These are phyloP conservation scores for Eidolon dupreanum DNA, from an alignment of 2,797 vertebrate species.

Conservation along the genomic window DNA sequence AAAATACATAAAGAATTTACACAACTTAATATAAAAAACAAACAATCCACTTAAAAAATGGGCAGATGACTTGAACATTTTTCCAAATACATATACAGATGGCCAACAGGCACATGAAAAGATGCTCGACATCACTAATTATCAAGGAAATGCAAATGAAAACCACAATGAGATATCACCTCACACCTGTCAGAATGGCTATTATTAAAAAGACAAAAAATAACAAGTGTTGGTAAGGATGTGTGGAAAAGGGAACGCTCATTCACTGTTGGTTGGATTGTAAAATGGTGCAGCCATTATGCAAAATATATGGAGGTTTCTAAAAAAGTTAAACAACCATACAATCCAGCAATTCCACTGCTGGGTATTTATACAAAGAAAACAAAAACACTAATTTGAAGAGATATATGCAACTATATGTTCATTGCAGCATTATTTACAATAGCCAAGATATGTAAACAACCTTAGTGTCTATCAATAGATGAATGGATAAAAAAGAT, in stretches of 20 bases:
- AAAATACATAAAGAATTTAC: neutral
- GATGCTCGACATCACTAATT: no score
- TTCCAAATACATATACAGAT: no score
- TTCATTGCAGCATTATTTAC: neutral
- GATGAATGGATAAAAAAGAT: no score
- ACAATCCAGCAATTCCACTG: neutral
- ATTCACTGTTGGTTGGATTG: neutral
- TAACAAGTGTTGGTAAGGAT: neutral
- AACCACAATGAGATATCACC: neutral
- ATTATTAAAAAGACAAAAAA: neutral
- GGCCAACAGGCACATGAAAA: no score
- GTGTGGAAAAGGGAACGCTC: neutral
- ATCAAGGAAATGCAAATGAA: neutral
- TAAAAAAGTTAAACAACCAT: neutral
- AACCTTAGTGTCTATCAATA: no score
- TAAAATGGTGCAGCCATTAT: neutral
- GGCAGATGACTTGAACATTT: no score
- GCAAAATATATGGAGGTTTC: no score
- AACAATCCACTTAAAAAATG: neutral
- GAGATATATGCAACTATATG: neutral
- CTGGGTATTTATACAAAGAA: neutral
- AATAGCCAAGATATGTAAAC: neutral
- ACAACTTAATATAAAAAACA: neutral
- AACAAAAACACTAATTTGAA: neutral
- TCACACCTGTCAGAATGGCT: neutral